Evolutionary conservation across 2,888 invertebrate species (phyloP).

Genomic region (Acrobasis suavella): DNA sequence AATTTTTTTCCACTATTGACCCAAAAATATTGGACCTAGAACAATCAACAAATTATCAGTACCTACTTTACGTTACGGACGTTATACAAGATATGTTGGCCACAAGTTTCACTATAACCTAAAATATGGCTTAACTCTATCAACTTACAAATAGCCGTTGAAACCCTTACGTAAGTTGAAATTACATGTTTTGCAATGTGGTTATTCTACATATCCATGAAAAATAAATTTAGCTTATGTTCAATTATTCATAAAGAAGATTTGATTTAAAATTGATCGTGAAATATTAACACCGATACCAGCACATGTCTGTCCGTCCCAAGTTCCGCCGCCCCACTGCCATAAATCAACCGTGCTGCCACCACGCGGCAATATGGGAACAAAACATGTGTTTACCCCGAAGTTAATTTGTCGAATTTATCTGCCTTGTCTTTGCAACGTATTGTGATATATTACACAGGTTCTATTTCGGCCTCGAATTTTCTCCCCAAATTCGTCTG

Average conservation of each 20-base stretch:
- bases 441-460: slow-evolving; percentile 75
- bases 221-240: not conserved
- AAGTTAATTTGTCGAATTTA: slow-evolving; percentile 82
- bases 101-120: too few relatives aligned
- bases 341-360: slow-evolving; percentile 78
- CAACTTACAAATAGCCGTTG: too few relatives aligned
- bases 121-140: too few relatives aligned
- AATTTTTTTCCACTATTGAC: too few relatives aligned
- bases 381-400: slow-evolving; percentile 80
- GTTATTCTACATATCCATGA: too few relatives aligned
- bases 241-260: slow-evolving; percentile 4
- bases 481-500: not conserved
- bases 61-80: too few relatives aligned
- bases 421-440: slow-evolving; percentile 70
- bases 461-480: slow-evolving; percentile 7
- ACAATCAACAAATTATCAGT: too few relatives aligned
- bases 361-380: slow-evolving; percentile 77
- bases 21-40: too few relatives aligned
- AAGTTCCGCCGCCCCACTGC: slow-evolving; percentile 56
- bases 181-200: too few relatives aligned
- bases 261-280: slow-evolving; percentile 30
- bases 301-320: slow-evolving; percentile 46
- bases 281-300: slow-evolving; percentile 42
- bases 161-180: too few relatives aligned
- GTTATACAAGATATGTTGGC: too few relatives aligned